phyloP scores from a whole-genome alignment of 2,113 vertebrate genomes.

The Pelusios castaneus region DNA sequence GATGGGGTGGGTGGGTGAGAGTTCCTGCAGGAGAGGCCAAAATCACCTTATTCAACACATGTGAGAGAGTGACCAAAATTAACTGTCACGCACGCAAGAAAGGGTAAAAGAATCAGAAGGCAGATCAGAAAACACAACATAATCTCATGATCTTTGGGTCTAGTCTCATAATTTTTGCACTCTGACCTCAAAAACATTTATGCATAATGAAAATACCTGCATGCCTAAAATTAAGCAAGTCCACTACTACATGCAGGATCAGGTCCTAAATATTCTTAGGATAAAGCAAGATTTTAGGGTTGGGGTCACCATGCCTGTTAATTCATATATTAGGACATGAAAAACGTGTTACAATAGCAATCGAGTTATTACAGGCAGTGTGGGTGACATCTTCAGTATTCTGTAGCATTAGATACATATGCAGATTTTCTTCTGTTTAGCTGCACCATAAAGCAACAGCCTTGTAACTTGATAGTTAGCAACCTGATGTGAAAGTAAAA shows the following conservation, averaged over 20 bases:
- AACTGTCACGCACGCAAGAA: not conserved
- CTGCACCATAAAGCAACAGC: not conserved
- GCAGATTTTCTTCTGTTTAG: not conserved
- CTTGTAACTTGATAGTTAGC: slow-evolving; percentile 24
- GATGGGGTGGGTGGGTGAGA: not conserved
- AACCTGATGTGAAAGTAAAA: slow-evolving; percentile 28
- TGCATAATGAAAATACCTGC: not conserved
- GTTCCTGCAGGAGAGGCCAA: not conserved
- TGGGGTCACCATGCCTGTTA: not conserved
- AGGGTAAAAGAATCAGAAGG: not conserved
- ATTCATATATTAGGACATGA: not conserved
- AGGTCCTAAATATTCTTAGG: not conserved
- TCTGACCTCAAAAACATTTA: not conserved
- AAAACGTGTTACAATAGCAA: not conserved
- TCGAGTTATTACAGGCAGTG: not conserved
- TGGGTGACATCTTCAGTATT: not conserved
- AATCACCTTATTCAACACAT: not conserved
- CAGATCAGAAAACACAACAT: not conserved
- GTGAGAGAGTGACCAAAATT: not conserved
- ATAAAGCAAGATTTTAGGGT: not conserved
- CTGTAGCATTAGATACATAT: not conserved
- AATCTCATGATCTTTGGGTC: not conserved
- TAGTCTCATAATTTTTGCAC: too few species aligned
- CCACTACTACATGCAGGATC: not conserved
- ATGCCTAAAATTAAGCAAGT: not conserved